These are phyloP conservation scores for Bufo gargarizans DNA, from an alignment of 2,113 vertebrate genomes.

Conservation along the genomic window DNA sequence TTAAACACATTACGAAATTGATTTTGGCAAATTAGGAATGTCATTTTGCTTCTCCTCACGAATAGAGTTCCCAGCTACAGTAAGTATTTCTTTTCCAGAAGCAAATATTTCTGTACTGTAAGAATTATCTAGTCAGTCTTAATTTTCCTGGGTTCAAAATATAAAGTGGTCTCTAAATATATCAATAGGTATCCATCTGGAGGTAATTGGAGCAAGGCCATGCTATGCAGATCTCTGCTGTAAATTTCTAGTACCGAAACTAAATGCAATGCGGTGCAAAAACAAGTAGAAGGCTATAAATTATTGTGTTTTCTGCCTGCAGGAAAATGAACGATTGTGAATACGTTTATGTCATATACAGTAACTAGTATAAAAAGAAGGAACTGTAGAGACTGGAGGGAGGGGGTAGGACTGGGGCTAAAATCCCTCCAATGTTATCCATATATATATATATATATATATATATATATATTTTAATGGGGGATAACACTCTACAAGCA, in stretches of 20 bases:
- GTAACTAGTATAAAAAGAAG: background rate
- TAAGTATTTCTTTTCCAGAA: background rate
- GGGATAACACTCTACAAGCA: too few species aligned
- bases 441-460: too few species aligned
- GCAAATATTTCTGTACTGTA: background rate
- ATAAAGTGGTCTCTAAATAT: background rate
- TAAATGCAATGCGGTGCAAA: background rate
- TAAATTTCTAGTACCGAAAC: background rate
- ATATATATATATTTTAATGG: too few species aligned
- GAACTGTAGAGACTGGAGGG: background rate
- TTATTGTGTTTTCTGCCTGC: background rate
- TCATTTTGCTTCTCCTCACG: too few species aligned
- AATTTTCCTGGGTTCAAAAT: background rate
- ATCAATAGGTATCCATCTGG: constrained; percentile 1
- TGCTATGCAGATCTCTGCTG: constrained; percentile 1
- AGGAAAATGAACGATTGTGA: background rate
- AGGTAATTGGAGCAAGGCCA: constrained; percentile 4
- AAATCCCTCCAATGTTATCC: too few species aligned
- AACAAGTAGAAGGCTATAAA: background rate
- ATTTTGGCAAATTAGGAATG: constrained; percentile 11
- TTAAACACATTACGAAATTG: constrained; percentile 29
- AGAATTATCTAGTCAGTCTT: background rate
- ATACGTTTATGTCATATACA: background rate
- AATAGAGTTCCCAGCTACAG: background rate
- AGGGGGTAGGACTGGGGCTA: too few species aligned